Percentiles rank a stretch among this genome's conserved stretches.
Conservation (phyloP, 2,888 invertebrate genomes). For the Phaonia tiefii region DNA sequence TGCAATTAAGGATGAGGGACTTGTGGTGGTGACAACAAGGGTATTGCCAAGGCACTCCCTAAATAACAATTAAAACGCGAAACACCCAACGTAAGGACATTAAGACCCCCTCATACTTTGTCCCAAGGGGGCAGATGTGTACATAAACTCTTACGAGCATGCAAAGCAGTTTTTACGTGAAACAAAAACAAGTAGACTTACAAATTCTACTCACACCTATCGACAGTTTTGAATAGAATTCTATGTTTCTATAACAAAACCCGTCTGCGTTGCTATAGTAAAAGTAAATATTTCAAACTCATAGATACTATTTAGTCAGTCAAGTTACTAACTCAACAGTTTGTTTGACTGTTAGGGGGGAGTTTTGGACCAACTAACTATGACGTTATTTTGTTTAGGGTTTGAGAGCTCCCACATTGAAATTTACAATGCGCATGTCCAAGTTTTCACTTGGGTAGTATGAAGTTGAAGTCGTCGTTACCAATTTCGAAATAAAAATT, state of each 20-base stretch:
- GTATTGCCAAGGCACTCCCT: slow-evolving; percentile 56
- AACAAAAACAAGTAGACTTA: background rate
- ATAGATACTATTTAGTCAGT: no score
- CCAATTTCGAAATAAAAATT: slow-evolving; percentile 12
- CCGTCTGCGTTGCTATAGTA: slow-evolving; percentile 53
- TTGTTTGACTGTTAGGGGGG: slow-evolving; percentile 5
- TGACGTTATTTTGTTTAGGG: background rate
- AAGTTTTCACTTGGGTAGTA: slow-evolving; percentile 24
- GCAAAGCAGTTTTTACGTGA: slow-evolving; percentile 25
- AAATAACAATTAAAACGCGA: slow-evolving; percentile 35
- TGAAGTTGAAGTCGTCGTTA: slow-evolving; percentile 37
- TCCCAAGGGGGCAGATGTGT: no score
- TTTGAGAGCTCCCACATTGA: background rate
- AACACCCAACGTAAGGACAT: background rate
- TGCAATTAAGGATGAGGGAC: background rate
- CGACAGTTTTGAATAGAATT: background rate
- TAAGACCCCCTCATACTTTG: no score
- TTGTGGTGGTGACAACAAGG: background rate
- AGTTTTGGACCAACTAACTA: background rate
- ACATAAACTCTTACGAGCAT: slow-evolving; percentile 6
- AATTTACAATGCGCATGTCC: slow-evolving; percentile 49
- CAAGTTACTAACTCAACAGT: slow-evolving; percentile 19
- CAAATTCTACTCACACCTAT: slow-evolving; percentile 48
- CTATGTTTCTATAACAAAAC: slow-evolving; percentile 1
- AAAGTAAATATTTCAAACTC: slow-evolving; percentile 1